Evolutionary conservation across 2,113 vertebrate genomes (phyloP), one percentile per base, ranked within the genome.

Genomic region (Isichthys henryi): DNA sequence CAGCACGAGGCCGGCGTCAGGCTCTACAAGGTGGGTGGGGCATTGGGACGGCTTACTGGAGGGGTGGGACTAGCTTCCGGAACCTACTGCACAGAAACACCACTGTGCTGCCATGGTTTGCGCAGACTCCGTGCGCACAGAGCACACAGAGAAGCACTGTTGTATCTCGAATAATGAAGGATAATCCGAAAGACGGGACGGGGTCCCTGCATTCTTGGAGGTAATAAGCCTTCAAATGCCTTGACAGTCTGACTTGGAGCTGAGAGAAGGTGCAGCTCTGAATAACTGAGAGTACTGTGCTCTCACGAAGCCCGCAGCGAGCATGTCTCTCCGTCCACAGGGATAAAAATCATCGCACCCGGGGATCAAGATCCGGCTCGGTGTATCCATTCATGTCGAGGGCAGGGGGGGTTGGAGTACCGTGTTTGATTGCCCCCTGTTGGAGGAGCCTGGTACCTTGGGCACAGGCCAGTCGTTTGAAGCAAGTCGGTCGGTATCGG

Each of bases 11-110:
- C 96, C 21, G 97, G 96, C 92, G 94, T 99, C 95, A 98, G 97
- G 93, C 97, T 99, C 87, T 99, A 99, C 95, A 99, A 99, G 98
- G 98, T 99, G 97, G 98, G 97, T 91, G 52, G 83, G 88, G 85
- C 56, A 86, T 88, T 80, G 7, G 17, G 66, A 50, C 9, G 31
- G 53, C 10, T 89, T 50, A 19, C 56, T 31, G 86, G 13, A 11
- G 45, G 82, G 45, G 58, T n/a, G 23, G 56, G 21, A 4, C 62
- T 70, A 49, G 46, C 3, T 86, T 31, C 39, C 17, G 43, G 56
- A 21, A 31, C 15, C 19, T 50, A 53, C 31, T 43, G 35, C 17
- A 10, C 43, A 50, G 45, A 27, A n/a, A 21, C 52, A 27, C 10
- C 19, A 46, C 45, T 84, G 82, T 84, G 43, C 9, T 23, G 19